Percentiles rank a stretch among this genome's conserved stretches.
Evolutionary conservation across 37 sponge, comb jelly and placozoan genomes (phyloP).

Genomic region (Sycon ciliatum): DNA sequence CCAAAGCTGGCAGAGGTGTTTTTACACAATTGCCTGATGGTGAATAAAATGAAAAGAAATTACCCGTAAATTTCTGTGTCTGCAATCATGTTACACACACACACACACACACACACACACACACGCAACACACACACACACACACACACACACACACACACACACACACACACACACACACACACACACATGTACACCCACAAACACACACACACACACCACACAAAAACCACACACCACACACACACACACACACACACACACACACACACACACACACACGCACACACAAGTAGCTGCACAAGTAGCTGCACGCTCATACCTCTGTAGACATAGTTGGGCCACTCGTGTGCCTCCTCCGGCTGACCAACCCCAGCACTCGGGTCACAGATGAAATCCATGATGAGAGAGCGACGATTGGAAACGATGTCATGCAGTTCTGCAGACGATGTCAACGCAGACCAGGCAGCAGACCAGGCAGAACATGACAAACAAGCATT

Average conservation of each 20-base stretch:
- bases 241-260: background rate
- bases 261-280: background rate
- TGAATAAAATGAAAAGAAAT: too few species aligned
- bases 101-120: slow-evolving; percentile 5
- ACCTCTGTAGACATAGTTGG: slow-evolving; percentile 42
- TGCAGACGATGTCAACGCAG: too few species aligned
- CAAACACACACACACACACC: background rate
- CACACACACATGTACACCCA: background rate
- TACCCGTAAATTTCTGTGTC: background rate
- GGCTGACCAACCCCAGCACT: slow-evolving; percentile 11
- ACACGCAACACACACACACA: slow-evolving; percentile 1
- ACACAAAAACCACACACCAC: background rate
- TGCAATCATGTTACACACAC: background rate
- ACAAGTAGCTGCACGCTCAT: background rate
- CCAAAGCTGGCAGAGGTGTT: too few species aligned
- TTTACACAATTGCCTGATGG: too few species aligned
- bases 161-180: slow-evolving; percentile 1
- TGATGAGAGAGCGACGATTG: too few species aligned
- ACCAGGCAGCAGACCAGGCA: too few species aligned
- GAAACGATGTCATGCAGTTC: too few species aligned
- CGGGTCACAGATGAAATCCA: slow-evolving; percentile 49
- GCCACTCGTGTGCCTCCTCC: slow-evolving; percentile 27
- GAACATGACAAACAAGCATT: too few species aligned
- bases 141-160: slow-evolving; percentile 5
- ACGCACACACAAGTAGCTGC: background rate